Percentiles rank a stretch among this genome's conserved stretches.
phyloP scores from a whole-genome alignment of 2,797 vertebrate species.

The Propithecus deckenii region DNA sequence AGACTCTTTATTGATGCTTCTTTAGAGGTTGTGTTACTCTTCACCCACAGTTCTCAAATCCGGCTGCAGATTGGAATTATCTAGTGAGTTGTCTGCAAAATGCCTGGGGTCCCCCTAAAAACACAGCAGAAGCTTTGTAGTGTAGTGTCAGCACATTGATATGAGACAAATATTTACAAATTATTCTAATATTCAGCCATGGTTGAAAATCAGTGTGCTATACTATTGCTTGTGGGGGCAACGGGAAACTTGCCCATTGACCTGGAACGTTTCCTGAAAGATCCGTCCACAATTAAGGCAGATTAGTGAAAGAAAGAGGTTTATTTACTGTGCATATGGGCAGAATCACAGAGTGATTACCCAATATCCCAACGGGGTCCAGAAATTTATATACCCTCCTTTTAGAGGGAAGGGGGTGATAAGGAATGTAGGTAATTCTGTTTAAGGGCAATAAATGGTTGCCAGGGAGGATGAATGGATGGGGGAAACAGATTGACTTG shows the following conservation, averaged over 20 bases:
- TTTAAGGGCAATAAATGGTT: not conserved
- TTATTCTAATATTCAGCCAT: not conserved
- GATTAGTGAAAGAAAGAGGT: not conserved
- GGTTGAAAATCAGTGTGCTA: not conserved
- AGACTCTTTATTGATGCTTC: not conserved
- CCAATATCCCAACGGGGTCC: not conserved
- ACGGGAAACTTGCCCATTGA: not conserved
- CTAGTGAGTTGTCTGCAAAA: not conserved
- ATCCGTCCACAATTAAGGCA: not conserved
- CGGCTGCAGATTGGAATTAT: not conserved
- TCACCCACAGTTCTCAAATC: not conserved
- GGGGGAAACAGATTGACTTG: not conserved
- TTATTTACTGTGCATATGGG: not conserved
- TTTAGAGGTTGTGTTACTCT: not conserved
- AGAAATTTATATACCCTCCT: not conserved
- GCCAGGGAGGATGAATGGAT: not conserved
- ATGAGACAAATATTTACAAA: not conserved
- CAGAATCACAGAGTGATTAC: not conserved
- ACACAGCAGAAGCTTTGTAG: not conserved
- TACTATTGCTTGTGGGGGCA: not conserved
- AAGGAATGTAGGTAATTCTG: not conserved
- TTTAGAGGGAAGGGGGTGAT: not conserved
- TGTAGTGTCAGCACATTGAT: no score
- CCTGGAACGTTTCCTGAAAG: not conserved
- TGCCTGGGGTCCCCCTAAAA: not conserved